Conservation (phyloP, 2,797 vertebrate species). For the Lagorchestes hirsutus region DNA sequence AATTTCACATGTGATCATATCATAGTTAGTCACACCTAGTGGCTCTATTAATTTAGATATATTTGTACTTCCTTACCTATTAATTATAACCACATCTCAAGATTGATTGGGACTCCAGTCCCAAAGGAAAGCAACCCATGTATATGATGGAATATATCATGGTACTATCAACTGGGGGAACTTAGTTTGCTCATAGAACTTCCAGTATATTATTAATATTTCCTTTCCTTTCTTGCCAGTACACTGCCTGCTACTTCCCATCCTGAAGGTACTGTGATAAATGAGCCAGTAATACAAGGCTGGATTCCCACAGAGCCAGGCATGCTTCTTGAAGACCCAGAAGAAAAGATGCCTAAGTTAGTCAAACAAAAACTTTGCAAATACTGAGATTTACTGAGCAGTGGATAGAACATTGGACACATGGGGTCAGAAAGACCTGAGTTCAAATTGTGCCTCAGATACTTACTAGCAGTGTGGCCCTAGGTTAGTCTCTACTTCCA, state of each 20-base stretch:
- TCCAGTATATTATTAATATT: constrained; percentile 44
- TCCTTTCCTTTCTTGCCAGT: constrained; percentile 39
- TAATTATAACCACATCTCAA: constrained; percentile 78
- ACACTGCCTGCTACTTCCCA: neutral
- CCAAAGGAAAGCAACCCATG: constrained; percentile 67
- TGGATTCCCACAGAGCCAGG: neutral
- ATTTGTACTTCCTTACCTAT: constrained; percentile 80
- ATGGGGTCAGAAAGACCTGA: neutral
- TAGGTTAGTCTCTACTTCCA: neutral
- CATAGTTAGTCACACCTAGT: constrained; percentile 80
- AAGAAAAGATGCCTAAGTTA: neutral
- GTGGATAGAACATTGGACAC: neutral
- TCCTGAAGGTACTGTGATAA: neutral
- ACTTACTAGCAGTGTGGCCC: neutral
- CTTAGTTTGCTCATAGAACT: constrained; percentile 35
- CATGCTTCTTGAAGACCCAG: neutral
- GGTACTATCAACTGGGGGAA: constrained; percentile 49
- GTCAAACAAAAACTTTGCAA: neutral
- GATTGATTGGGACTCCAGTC: constrained; percentile 60
- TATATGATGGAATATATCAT: constrained; percentile 68
- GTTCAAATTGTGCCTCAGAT: neutral
- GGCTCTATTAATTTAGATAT: constrained; percentile 80
- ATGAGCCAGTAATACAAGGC: constrained; percentile 41
- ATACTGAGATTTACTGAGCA: neutral
- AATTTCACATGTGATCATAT: constrained; percentile 83